Evolutionary conservation across 2,113 vertebrate species (phyloP).

Genomic region (Ploceus nigricollis): DNA sequence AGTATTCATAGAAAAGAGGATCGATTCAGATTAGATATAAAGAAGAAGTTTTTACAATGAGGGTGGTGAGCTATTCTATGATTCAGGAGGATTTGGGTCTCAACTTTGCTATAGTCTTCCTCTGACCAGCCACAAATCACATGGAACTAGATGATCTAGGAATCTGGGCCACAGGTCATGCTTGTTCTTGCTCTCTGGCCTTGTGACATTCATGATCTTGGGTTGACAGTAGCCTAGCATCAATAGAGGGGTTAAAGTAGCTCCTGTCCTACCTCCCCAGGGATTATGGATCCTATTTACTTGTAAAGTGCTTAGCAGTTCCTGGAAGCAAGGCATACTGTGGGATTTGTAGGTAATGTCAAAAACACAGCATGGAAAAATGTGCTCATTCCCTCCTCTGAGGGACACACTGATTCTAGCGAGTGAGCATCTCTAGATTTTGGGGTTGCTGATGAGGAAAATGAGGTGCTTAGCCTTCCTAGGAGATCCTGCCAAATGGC

Average conservation of each 20-base stretch:
- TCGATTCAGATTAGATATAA: neutral
- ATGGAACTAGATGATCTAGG: no score
- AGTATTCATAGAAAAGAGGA: neutral
- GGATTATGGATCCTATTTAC: neutral
- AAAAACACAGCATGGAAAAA: neutral
- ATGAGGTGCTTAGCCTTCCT: neutral
- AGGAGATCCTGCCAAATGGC: rapidly evolving
- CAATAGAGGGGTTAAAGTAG: neutral
- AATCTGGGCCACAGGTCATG: neutral
- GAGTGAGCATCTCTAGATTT: rapidly evolving
- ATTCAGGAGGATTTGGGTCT: neutral
- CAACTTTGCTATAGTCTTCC: neutral
- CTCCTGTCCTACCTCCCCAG: neutral
- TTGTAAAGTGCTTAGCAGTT: neutral
- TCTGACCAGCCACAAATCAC: neutral
- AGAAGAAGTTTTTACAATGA: neutral
- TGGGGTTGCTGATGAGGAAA: neutral
- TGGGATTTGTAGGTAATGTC: neutral
- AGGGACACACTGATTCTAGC: neutral
- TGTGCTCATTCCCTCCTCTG: neutral
- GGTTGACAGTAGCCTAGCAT: neutral
- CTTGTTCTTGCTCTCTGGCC: neutral
- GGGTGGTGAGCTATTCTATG: neutral
- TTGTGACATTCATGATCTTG: rapidly evolving
- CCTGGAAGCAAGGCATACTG: neutral